Base-by-base conservation (phyloP, 2,797 vertebrate species). In the Aselliscus stoliczkanus region DNA sequence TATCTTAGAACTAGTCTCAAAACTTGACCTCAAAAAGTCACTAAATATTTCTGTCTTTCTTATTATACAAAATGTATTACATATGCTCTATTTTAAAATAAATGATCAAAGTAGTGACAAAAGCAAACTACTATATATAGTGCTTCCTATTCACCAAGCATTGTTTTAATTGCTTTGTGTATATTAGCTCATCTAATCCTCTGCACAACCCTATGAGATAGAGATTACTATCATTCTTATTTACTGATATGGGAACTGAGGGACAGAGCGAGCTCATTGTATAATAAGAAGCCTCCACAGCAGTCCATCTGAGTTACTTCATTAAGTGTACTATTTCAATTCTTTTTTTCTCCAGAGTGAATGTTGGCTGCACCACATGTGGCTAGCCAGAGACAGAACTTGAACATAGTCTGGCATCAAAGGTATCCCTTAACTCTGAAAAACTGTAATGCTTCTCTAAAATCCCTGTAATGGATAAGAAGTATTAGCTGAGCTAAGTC, bases 31-130 rank as follows among this genome's bases (percentile, higher is more conserved):
- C 69, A 25, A 56, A 73, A 72, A 88, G 31, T 47, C 37, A 85
- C 56, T 34, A 25, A 76, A 47, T 90, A 47, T 15, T 80, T 82
- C 13, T 84, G 21, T 9, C 52, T 92, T 96, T 72, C 21, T 17
- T 37, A 72, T 12, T 67, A 18, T 31, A 54, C n/a, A 77, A 65
- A 91, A 94, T 72, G 3, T 62, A 65, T 73, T 72, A 8, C 18
- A 84, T 12, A 21, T 27, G 15, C 34, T 87, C 60, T 79, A 27
- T 73, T 82, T 93, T 37, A 52, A 97, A 95, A 70, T n/a, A 94
- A 93, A 62, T 58, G 17, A 62, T 52, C 21, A 10, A 83, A 39
- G 52, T 1, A 37, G 25, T 25, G 23, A 69, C 20, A 65, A 82
- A 83, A 70, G 25, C 21, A 54, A 92, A 14, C n/a, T 17, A 80